Evolutionary conservation across 2,113 vertebrate genomes (phyloP).

Genomic region (Dicerorhinus sumatrensis): DNA sequence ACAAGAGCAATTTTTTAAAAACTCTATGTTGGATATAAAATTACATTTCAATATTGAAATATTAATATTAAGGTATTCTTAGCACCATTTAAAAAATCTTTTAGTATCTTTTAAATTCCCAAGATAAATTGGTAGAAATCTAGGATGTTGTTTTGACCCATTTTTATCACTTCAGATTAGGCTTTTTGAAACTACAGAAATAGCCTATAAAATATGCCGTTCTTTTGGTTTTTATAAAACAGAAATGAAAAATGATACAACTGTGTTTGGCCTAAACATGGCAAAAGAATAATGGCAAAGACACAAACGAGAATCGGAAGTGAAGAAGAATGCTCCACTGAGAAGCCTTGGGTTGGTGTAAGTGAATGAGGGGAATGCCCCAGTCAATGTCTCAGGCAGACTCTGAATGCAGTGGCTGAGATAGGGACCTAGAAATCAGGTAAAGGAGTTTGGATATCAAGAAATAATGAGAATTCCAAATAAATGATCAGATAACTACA

Average conservation of each 20-base stretch:
- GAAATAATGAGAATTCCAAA: not conserved
- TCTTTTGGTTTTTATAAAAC: slow-evolving; percentile 79
- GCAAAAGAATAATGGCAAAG: not conserved
- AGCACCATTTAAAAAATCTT: not conserved
- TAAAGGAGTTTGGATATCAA: not conserved
- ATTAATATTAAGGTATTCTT: not conserved
- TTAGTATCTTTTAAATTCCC: not conserved
- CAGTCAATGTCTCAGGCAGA: fast-evolving
- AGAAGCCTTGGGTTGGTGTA: not conserved
- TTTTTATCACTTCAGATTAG: slow-evolving; percentile 9
- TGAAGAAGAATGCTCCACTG: not conserved
- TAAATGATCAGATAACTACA: not conserved
- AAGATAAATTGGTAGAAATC: not conserved
- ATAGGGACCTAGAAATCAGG: not conserved
- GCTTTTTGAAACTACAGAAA: not conserved
- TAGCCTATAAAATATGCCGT: slow-evolving; percentile 75
- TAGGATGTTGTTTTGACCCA: not conserved
- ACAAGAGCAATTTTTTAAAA: not conserved
- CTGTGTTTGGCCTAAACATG: slow-evolving; percentile 65
- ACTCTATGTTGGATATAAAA: not conserved
- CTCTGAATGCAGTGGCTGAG: not conserved
- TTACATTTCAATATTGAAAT: not conserved
- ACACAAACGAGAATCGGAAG: not conserved
- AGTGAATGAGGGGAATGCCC: not conserved
- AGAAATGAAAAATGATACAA: slow-evolving; percentile 80